Evolutionary conservation across 1,140 invertebrate species (phyloP), one percentile per base, ranked within the genome.

Genomic region (Branchinecta lynchi): DNA sequence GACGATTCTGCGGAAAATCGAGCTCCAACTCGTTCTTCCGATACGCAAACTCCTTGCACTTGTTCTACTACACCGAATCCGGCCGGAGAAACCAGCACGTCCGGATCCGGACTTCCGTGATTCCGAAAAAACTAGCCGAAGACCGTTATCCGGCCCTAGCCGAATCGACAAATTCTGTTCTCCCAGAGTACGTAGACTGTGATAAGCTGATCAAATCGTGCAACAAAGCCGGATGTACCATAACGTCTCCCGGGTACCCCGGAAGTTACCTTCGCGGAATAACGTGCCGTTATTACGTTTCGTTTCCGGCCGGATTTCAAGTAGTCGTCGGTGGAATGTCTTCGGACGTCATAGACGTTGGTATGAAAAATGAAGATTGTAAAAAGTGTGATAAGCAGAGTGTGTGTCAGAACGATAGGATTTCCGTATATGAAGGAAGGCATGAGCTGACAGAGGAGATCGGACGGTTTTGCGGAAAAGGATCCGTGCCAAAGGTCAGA

Each of bases 341-440:
- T 60, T 20, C 17, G 17, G 51, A 60, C 17, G 51, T 15, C 3
- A 15, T 15, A 15, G 51, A 60, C 17, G 51, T 60, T 60, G 51
- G 51, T 60, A 60, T 20, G 17, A 60, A 15, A 20, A 20, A 60
- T 15, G 51, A 60, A 60, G 17, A 60, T 60, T 60, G 51, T 20
- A 60, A 60, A 60, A 60, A 60, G 51, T 60, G 51, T 60, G 51
- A 60, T 60, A 60, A 20, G 17, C 51, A 60, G 51, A 60, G 12
- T 12, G 12, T 15, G 51, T 60, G 51, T 20, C 51, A 20, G 51
- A 60, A 60, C 17, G 51, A 60, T 20, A 60, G 51, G 17, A 60
- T 60, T 15, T 60, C 51, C 17, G 51, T 60, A 20, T 60, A 15
- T 6, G 51, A 60, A 60, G 51, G 51, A 60, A 2, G 51, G 51